Evolutionary conservation across 2,888 invertebrate species (phyloP).

Genomic region (Bedellia somnulentella): DNA sequence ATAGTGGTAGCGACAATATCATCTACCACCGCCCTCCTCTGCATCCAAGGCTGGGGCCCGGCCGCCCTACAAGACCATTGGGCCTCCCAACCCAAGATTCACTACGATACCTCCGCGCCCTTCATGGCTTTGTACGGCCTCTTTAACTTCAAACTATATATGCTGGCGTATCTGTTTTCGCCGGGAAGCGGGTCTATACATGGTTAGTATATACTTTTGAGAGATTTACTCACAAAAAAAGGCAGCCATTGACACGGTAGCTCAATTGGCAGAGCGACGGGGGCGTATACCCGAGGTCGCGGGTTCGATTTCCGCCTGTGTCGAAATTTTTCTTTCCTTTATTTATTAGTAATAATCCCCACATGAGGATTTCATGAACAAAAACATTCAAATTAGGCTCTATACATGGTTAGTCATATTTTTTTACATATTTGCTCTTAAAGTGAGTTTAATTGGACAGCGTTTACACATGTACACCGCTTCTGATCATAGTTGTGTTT

Average conservation of each 20-base stretch:
- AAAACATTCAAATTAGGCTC: too few species aligned
- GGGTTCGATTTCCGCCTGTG: too few species aligned
- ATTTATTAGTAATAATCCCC: too few species aligned
- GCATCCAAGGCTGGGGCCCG: slow-evolving; percentile 82
- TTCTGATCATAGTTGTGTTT: too few species aligned
- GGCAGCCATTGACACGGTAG: too few species aligned
- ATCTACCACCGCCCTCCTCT: slow-evolving; percentile 72
- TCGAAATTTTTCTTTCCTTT: too few species aligned
- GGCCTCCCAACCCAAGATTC: slow-evolving; percentile 83
- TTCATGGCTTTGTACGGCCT: slow-evolving; percentile 95
- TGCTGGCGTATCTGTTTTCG: slow-evolving; percentile 93
- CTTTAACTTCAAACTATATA: slow-evolving; percentile 90
- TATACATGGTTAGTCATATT: slow-evolving; percentile 1
- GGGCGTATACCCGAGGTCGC: too few species aligned
- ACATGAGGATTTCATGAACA: too few species aligned
- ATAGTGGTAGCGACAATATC: slow-evolving; percentile 81
- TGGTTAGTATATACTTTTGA: slow-evolving; percentile 70
- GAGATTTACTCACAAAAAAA: slow-evolving; percentile 3
- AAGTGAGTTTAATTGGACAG: too few species aligned
- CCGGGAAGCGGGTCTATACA: slow-evolving; percentile 80
- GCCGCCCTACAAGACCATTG: slow-evolving; percentile 93
- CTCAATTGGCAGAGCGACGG: too few species aligned
- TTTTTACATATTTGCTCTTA: background rate
- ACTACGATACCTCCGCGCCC: slow-evolving; percentile 89
- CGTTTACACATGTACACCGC: too few species aligned